These are phyloP conservation scores for cattle (Bos taurus) DNA, from an alignment of 2,113 vertebrate species.

Conservation along the genomic window DNA sequence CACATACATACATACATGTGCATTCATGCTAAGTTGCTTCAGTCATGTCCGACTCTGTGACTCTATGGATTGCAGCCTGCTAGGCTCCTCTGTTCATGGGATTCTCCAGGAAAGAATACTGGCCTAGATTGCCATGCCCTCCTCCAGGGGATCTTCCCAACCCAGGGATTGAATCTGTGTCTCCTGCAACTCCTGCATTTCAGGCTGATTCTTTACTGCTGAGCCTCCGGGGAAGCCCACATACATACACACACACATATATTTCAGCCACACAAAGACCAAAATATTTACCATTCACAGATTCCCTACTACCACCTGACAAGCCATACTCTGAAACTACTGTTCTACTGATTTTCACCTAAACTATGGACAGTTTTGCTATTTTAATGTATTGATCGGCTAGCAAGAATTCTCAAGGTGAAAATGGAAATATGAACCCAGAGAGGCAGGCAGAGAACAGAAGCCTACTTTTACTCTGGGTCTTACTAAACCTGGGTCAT, in stretches of 20 bases:
- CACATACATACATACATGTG: neutral
- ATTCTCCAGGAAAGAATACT: neutral
- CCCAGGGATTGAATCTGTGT: neutral
- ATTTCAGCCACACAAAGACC: neutral
- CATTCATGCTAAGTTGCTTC: neutral
- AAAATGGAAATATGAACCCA: neutral
- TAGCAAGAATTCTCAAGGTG: neutral
- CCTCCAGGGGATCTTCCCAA: neutral
- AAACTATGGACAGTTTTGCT: neutral
- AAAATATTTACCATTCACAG: neutral
- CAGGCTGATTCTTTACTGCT: neutral
- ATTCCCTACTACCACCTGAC: fast-evolving
- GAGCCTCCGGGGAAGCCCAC: neutral
- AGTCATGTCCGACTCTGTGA: fast-evolving
- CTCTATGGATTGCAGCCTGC: neutral
- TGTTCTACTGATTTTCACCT: neutral
- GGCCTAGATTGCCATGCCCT: neutral
- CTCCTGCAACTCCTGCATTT: neutral
- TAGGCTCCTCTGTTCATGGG: neutral
- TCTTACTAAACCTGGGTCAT: neutral
- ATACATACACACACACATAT: neutral
- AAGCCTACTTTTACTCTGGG: neutral
- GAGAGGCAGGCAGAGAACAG: neutral
- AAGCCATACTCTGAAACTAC: neutral
- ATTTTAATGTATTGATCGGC: neutral